phyloP scores from a whole-genome alignment of 2,888 invertebrate genomes.

The Limnephilus rhombicus region DNA sequence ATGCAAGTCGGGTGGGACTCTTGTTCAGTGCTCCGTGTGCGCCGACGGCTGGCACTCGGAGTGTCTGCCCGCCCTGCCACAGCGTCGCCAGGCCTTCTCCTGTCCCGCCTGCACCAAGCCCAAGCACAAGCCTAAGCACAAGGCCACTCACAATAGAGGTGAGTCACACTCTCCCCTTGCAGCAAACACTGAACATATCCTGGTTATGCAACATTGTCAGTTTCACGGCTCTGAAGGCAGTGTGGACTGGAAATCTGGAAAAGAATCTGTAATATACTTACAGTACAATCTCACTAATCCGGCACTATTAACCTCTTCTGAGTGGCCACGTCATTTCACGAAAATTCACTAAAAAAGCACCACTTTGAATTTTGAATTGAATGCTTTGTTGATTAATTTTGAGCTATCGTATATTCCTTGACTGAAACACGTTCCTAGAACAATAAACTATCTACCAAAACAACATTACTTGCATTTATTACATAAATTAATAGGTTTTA shows the following conservation, averaged over 20 bases:
- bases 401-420: no score
- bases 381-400: no score
- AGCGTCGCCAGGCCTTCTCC: constrained; percentile 80
- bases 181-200: not conserved
- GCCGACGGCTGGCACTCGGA: constrained; percentile 83
- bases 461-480: no score
- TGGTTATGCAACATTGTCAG: no score
- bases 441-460: no score
- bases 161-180: not conserved
- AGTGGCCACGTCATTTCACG: no score
- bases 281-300: no score
- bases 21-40: constrained; percentile 82
- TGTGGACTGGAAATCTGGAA: not conserved
- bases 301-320: no score
- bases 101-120: constrained; percentile 79
- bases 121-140: constrained; percentile 68
- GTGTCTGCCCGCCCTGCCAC: constrained; percentile 82
- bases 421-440: no score
- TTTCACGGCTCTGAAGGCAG: not conserved
- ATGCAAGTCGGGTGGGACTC: constrained; percentile 83
- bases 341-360: no score
- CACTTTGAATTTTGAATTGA: no score
- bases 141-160: constrained; percentile 67
- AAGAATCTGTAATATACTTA: not conserved
- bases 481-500: no score